Base-by-base conservation (phyloP, 64 coral and sea anemone genomes). In the Orbicella faveolata region DNA sequence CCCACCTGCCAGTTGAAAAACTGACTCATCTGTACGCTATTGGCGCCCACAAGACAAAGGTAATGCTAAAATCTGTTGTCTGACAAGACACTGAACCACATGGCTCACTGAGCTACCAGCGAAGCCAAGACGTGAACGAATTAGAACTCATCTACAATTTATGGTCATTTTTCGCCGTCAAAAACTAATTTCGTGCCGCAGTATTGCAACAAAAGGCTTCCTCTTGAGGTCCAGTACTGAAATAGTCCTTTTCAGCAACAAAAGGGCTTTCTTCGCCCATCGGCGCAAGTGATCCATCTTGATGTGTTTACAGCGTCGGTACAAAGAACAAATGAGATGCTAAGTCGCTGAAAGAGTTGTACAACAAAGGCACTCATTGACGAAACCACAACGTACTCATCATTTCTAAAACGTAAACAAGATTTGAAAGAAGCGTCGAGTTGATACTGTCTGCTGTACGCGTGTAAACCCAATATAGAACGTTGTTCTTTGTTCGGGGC, bases 381-480 rank as follows among this genome's bases (percentile, higher is more conserved):
- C 10, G 3, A 73, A 53, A 85, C 64, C 82, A 19, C 82, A 85
- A 85, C 64, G 82, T 85, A 37, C 41, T 65, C 61, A 84, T 25
- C 64, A 21, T 36, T 68, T 69, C 1, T 19, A n/a, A 69, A 44
- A 85, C 37, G 10, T 73, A 85, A 85, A 52, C 82, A 85, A 72
- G 39, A 33, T 73, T 72, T 72, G 19, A 85, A 85, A 66, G 79
- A 12, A 72, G 23, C 65, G 36, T 21, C 19, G 82, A 52, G 25
- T 85, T 61, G 16, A 21, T n/a, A 21, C 6, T 19, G 34, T 13
- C 20, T 23, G 21, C 19, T 85, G 11, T 73, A 1, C 67, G 67
- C 67, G 67, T 70, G 67, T 23, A n/a, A n/a, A 70, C 1, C 67
- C 20, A 70, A 5, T 26, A 11, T 23, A 70, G 9, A 33, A 5